Evolutionary conservation across 2,888 invertebrate genomes (phyloP), one percentile per base, ranked within the genome.

Genomic region (Automeris io): DNA sequence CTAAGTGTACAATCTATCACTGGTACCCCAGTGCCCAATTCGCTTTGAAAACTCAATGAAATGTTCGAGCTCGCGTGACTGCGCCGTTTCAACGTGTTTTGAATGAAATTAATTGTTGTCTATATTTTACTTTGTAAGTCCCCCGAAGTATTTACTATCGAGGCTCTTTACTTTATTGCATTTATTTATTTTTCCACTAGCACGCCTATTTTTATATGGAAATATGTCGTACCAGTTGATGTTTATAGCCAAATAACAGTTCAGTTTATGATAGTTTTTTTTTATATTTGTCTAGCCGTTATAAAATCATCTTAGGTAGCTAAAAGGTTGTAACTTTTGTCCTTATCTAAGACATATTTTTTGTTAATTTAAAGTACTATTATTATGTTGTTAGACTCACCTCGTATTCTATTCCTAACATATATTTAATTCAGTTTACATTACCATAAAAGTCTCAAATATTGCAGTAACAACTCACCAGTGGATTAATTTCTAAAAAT

Each of bases 51-150:
- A 7, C 21, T 22, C 13, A 37, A 22, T 35, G 49, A 53, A 45
- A 9, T n/a, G 24, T 29, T 25, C 13, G 11, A 47, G 37, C 24
- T 60, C 35, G 60, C 67, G 61, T 67, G 66, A 57, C 62, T 45
- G 46, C 51, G 50, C 49, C 47, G 43, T 50, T 49, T 51, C 51
- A 52, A 51, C 61, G 54, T 58, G 60, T 57, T 55, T 52, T 55
- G 60, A 60, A 63, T 62, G 41, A 54, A 62, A 68, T 62, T 64
- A 64, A 68, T 66, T 61, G 54, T 56, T 61, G 57, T 62, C 61
- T 56, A 62, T 66, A 64, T 58, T 64, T 67, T 49, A 65, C 54
- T 58, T 56, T 50, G 47, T 51, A 43, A 44, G 45, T 41, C 39
- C 37, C 43, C 41, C 48, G 29, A 52, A 54, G 50, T 61, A 57